Base-by-base conservation (phyloP, 2,797 vertebrate genomes). In the Antennarius maculatus region DNA sequence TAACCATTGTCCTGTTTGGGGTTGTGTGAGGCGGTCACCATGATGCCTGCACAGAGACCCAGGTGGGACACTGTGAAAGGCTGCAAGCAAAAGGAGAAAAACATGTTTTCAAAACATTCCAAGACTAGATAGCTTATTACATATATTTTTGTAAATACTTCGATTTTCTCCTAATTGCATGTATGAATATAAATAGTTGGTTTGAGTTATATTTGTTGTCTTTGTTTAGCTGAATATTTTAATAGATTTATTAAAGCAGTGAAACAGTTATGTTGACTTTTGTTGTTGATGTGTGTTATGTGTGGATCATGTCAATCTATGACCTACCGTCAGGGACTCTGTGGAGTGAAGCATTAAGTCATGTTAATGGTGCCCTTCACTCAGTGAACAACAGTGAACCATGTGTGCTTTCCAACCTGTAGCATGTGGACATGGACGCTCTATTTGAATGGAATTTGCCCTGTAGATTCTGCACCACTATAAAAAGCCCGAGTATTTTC, bases 1-100 rank as follows among this genome's bases (percentile, higher is more conserved):
- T 99, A 99, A 28, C 98, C 98, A 27, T 99, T 97, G 86, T 99
- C 98, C 79, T 98, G 93, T 90, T 99, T 99, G 17, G 98, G 98
- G 80, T 99, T 99, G 84, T 99, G 98, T 1, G 97, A 99, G 23
- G 97, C 97, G 0, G 98, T 99, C 52, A 99, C 89, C 98, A 99
- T 99, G 84, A 99, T 93, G 45, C 97, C 98, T 71, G 96, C 97
- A 88, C 95, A 96, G 29, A 99, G 93, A 49, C 95, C 94, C 83
- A 97, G 82, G 55, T 94, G 94, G 7, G 88, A 94, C 37, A 99
- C 95, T 0, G 97, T 84, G 66, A 97, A 99, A 0, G 98, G 98
- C 98, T 99, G 82, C 48, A 84, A 31, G 15, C 48, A 57, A 10
- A 51, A 60, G 13, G 4, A 68, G 7, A 54, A 29, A 39, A 53